A percentile compares a stretch with the other conserved stretches of the same genome.
Conservation (phyloP, 2,113 vertebrate genomes). For the Labeo catla region DNA sequence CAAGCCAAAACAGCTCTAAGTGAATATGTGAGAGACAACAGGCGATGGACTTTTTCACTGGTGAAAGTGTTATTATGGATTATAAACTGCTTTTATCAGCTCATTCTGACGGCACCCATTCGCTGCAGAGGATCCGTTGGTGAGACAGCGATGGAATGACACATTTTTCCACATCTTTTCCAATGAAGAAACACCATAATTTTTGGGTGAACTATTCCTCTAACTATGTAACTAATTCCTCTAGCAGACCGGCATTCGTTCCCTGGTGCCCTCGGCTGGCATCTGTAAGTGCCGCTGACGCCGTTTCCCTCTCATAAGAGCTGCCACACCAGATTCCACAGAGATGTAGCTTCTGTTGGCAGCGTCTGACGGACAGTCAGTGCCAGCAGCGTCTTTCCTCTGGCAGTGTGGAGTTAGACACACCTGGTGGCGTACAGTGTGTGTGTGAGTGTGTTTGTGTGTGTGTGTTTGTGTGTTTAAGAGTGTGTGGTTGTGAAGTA, state of each 20-base stretch:
- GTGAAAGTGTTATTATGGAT: too few relatives aligned
- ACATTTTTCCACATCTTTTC: neutral
- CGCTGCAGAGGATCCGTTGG: neutral
- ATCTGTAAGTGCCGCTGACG: constrained; percentile 11
- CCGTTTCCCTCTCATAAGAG: constrained; percentile 27
- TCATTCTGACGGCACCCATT: neutral
- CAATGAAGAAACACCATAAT: neutral
- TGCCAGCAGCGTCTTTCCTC: constrained; percentile 42
- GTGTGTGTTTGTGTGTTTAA: constrained; percentile 42
- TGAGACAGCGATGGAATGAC: neutral
- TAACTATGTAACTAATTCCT: neutral
- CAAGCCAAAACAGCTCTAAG: too few relatives aligned
- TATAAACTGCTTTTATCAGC: too few relatives aligned
- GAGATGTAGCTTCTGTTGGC: constrained; percentile 42
- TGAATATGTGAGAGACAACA: too few relatives aligned
- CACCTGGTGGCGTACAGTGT: constrained; percentile 38
- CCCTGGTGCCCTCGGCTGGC: constrained; percentile 39
- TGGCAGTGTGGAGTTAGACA: constrained; percentile 15
- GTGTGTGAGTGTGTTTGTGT: constrained; percentile 39
- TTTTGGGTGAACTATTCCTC: neutral
- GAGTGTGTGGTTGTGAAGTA: constrained; percentile 33
- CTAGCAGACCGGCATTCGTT: neutral
- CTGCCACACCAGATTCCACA: constrained; percentile 33
- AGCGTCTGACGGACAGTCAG: neutral
- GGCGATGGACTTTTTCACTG: too few relatives aligned